Conservation (phyloP, 1,140 invertebrate species). For the Drosophila erecta region DNA sequence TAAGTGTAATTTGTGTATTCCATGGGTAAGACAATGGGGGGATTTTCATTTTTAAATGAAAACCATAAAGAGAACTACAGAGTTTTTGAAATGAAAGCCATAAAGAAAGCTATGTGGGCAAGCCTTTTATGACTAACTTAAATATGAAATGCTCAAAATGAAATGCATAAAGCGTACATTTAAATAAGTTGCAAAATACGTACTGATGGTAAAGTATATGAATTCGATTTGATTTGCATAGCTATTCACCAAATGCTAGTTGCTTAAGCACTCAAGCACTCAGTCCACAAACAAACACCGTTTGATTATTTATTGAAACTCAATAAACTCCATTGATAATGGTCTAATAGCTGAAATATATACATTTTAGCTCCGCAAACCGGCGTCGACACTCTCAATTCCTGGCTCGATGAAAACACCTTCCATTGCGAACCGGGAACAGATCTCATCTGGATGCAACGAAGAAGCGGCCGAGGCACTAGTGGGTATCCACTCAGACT, state of each 20-base stretch:
- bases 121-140: background rate
- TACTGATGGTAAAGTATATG: slow-evolving; percentile 27
- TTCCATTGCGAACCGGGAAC: slow-evolving; percentile 89
- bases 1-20: slow-evolving; percentile 51
- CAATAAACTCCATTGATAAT: background rate
- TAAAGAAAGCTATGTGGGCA: background rate
- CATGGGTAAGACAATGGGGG: slow-evolving; percentile 1
- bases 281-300: background rate
- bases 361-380: slow-evolving; percentile 94
- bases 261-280: slow-evolving; percentile 19
- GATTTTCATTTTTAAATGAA: background rate
- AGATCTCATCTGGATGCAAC: slow-evolving; percentile 85
- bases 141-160: background rate
- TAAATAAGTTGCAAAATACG: too few species aligned
- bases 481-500: slow-evolving; percentile 93
- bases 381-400: slow-evolving; percentile 97
- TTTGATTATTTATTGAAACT: background rate
- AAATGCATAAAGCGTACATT: background rate
- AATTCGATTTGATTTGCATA: slow-evolving; percentile 4
- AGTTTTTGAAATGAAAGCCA: background rate
- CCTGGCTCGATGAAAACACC: slow-evolving; percentile 96
- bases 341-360: background rate
- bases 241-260: slow-evolving; percentile 24
- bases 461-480: slow-evolving; percentile 93
- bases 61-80: background rate